These are phyloP conservation scores for Serrognathus titanus DNA, from an alignment of 2,888 invertebrate genomes.

Conservation along the genomic window DNA sequence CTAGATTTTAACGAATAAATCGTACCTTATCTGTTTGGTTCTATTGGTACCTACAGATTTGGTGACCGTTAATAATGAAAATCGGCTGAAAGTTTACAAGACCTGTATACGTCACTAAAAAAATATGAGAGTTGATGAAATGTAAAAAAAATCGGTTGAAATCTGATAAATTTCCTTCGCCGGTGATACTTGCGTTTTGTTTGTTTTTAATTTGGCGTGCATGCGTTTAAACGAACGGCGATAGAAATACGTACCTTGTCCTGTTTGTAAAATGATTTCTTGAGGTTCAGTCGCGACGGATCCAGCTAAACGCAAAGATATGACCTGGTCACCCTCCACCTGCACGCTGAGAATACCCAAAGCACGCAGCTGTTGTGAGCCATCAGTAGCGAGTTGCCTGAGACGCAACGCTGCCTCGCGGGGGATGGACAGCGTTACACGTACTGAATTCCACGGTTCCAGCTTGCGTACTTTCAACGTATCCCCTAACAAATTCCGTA, in stretches of 20 bases:
- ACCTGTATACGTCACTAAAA: too few relatives aligned
- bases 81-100: too few relatives aligned
- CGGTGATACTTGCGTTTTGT: too few relatives aligned
- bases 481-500: conserved; percentile 67
- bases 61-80: too few relatives aligned
- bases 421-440: conserved; percentile 96
- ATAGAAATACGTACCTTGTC: conserved; percentile 39
- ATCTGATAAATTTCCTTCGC: too few relatives aligned
- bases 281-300: conserved; percentile 65
- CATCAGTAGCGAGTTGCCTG: conserved; percentile 87
- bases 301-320: conserved; percentile 64
- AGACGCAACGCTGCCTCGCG: conserved; percentile 91
- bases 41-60: too few relatives aligned
- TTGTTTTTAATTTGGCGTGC: too few relatives aligned
- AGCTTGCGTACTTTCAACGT: conserved; percentile 69
- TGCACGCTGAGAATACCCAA: conserved; percentile 95
- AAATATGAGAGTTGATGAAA: too few relatives aligned
- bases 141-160: too few relatives aligned
- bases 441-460: conserved; percentile 98
- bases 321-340: conserved; percentile 83
- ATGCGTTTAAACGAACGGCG: too few relatives aligned
- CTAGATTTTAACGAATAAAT: too few relatives aligned
- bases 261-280: conserved; percentile 64
- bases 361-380: conserved; percentile 82
- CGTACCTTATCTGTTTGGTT: too few relatives aligned